phyloP scores from a whole-genome alignment of 2,888 invertebrate species.

The Conistra vaccinii region DNA sequence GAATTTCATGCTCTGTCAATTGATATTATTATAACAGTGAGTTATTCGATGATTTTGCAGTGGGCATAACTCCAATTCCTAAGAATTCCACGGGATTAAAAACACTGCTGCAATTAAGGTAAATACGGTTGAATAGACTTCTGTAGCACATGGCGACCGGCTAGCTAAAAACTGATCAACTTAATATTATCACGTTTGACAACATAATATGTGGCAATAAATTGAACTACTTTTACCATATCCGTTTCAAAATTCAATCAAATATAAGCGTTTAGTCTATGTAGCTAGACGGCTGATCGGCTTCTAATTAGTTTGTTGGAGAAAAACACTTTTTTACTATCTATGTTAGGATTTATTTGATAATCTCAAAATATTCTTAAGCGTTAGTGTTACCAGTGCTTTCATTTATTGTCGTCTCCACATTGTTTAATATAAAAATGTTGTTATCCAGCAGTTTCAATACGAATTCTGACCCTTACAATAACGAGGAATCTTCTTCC shows the following conservation, averaged over 20 bases:
- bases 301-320: neutral
- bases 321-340: neutral
- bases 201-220: neutral
- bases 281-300: neutral
- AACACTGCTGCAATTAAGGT: neutral
- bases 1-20: neutral
- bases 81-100: neutral
- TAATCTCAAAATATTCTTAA: neutral
- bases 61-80: neutral
- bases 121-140: neutral
- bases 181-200: neutral
- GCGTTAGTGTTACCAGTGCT: neutral
- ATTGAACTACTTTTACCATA: neutral
- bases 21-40: neutral
- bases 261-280: neutral
- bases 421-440: neutral
- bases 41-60: too few species aligned
- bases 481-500: neutral
- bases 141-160: neutral
- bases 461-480: neutral
- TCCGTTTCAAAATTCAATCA: neutral
- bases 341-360: neutral
- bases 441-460: neutral
- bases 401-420: neutral
- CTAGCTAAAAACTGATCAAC: neutral